Evolutionary conservation across 2,888 invertebrate genomes (phyloP).

Genomic region (Cephonodes hylas): DNA sequence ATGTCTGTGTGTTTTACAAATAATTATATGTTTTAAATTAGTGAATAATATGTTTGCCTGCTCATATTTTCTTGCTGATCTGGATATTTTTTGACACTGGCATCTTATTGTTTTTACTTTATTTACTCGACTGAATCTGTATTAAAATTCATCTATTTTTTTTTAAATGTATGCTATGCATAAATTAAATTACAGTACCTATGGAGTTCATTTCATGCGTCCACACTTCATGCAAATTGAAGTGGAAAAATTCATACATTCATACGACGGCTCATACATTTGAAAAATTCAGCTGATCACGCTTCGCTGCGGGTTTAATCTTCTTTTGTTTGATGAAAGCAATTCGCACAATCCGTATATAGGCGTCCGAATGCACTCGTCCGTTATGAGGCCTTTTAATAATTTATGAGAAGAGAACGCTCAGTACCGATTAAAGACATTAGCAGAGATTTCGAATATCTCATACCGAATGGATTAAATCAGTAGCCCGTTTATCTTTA

Average conservation of each 20-base stretch:
- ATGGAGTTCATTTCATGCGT: not conserved
- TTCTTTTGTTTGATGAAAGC: constrained; percentile 5
- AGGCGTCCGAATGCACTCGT: not conserved
- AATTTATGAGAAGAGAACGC: not conserved
- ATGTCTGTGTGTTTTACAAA: too few relatives aligned
- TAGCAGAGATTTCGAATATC: too few relatives aligned
- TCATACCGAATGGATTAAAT: too few relatives aligned
- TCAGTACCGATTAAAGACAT: not conserved
- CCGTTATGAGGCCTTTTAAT: not conserved
- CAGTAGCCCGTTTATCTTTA: too few relatives aligned
- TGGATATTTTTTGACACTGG: too few relatives aligned
- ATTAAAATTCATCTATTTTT: too few relatives aligned
- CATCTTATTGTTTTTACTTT: too few relatives aligned
- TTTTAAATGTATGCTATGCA: not conserved
- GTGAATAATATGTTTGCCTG: too few relatives aligned
- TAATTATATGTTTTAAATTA: too few relatives aligned
- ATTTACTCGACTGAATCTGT: too few relatives aligned
- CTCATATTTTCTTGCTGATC: too few relatives aligned
- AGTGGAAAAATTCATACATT: not conserved
- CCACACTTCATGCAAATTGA: not conserved
- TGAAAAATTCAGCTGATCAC: not conserved
- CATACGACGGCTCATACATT: too few relatives aligned
- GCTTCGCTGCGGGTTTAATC: not conserved
- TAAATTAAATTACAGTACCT: not conserved
- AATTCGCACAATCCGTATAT: not conserved